phyloP scores from a whole-genome alignment of 1,140 invertebrate species.

The Neodiprion virginianus region DNA sequence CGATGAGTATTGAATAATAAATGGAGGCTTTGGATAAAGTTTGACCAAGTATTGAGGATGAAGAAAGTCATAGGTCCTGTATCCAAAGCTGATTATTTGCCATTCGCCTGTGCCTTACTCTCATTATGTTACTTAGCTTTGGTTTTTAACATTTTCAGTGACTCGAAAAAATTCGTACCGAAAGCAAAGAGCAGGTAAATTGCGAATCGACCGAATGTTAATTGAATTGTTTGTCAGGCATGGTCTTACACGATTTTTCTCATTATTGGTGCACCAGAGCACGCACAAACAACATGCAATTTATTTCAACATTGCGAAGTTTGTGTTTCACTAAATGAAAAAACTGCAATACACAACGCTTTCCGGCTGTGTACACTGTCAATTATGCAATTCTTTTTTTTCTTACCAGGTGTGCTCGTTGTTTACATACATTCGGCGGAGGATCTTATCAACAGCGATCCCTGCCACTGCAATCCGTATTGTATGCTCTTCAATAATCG shows the following conservation, averaged over 20 bases:
- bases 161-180: constrained; percentile 32
- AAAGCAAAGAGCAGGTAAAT: constrained; percentile 41
- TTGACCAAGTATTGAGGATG: no score
- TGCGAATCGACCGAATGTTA: background rate
- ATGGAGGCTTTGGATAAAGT: no score
- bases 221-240: constrained; percentile 17
- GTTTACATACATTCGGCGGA: constrained; percentile 64
- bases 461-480: constrained; percentile 64
- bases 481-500: constrained; percentile 66
- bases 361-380: no score
- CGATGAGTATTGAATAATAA: no score
- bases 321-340: background rate
- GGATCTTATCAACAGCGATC: constrained; percentile 58
- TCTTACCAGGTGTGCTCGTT: constrained; percentile 62
- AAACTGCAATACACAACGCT: no score
- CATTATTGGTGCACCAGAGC: background rate
- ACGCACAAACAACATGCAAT: constrained; percentile 9
- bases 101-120: no score
- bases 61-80: no score
- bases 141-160: constrained; percentile 38
- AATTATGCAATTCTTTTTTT: background rate
- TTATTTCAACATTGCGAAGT: background rate
- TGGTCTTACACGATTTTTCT: constrained; percentile 4
- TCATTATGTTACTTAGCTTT: background rate
- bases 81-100: no score